Base-by-base conservation (phyloP, 2,113 vertebrate genomes). In the Eudyptes chrysolophus region DNA sequence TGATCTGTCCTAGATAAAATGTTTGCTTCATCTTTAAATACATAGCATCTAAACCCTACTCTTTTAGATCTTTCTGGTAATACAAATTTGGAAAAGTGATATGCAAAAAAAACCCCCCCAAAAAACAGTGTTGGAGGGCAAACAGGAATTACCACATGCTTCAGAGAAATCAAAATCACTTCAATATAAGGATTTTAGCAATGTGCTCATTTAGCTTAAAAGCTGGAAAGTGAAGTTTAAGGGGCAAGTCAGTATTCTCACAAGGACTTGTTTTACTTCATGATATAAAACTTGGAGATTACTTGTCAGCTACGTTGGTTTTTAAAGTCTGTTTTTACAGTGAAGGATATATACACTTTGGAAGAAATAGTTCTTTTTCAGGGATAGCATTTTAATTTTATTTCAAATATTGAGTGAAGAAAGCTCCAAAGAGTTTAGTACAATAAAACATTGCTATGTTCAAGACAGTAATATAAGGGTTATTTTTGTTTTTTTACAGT, bases 181-280 rank as follows among this genome's bases (percentile, higher is more conserved):
- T 91, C 30, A 84, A 11, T 62, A 10, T 55, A 66, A 74, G 24
- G 46, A 55, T 83, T 61, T 91, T 74, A 55, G n/a, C 55, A 71
- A 10, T 29, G 16, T 77, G 13, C 16, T 77, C 46, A 27, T 90
- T 90, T 90, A 51, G 51, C 32, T 89, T 84, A 84, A 81, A 84
- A 84, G 16, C 62, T 92, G 60, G 16, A 48, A 82, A 48, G 48
- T 60, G 40, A 48, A n/a, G 27, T 75, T 90, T 84, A 71, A 87
- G 42, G 69, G 30, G 19, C 25, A 82, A 84, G 86, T 90, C 87
- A 72, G 2, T 93, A 76, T 87, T 96, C 57, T 93, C 40, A 71
- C 60, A 84, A 95, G 71, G 60, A 84, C 77, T 89, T 92, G 64
- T 88, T 97, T 96, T 92, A 89, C 57, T 72, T 92, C 27, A 30